Evolutionary conservation across 2,113 vertebrate genomes (phyloP).

Genomic region (Eulemur macaco): DNA sequence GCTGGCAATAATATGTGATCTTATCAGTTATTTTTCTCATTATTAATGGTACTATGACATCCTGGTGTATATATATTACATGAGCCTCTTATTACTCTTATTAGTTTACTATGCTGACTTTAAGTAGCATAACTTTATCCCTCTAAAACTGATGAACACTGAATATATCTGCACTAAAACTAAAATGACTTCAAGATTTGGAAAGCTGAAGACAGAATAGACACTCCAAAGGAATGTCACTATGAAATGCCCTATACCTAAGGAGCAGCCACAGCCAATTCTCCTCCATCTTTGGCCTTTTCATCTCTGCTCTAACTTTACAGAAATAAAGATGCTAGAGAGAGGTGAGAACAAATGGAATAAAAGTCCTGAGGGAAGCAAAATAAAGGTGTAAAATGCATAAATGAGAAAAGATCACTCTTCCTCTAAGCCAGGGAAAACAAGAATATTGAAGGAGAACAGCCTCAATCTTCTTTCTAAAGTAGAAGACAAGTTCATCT

Average conservation of each 20-base stretch:
- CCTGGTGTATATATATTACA: not conserved
- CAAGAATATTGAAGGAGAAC: not conserved
- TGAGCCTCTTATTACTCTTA: not conserved
- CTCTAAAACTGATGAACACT: not conserved
- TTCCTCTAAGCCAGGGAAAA: not conserved
- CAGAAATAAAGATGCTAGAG: not conserved
- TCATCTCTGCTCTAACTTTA: not conserved
- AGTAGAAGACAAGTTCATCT: not conserved
- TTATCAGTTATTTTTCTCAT: not conserved
- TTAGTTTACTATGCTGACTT: not conserved
- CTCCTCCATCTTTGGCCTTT: not conserved
- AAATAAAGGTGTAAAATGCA: not conserved
- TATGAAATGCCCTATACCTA: not conserved
- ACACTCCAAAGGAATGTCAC: not conserved
- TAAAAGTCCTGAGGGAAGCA: not conserved
- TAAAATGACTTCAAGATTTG: not conserved
- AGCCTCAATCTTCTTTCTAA: not conserved
- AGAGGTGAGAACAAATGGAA: not conserved
- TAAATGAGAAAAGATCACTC: not conserved
- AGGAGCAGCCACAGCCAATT: not conserved
- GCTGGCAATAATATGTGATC: not conserved
- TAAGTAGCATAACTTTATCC: not conserved
- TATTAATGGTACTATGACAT: not conserved
- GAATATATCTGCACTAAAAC: not conserved
- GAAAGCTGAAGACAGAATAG: not conserved